A percentile compares a stretch with the other conserved stretches of the same genome.
Conservation (phyloP, 2,797 vertebrate species). For the Manis pentadactyla region DNA sequence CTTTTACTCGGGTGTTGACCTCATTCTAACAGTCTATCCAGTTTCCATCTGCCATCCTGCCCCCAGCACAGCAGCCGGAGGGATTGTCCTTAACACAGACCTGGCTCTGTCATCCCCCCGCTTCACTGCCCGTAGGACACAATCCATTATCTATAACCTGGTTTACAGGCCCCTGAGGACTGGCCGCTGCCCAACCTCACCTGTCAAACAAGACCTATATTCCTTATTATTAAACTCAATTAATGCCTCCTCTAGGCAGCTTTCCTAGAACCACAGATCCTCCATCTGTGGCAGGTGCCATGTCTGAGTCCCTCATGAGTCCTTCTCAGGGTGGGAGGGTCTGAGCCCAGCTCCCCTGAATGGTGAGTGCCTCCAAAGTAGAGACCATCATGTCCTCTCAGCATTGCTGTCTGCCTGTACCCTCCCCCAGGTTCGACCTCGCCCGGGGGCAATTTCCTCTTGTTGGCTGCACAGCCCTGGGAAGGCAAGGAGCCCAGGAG, state of each 20-base stretch:
- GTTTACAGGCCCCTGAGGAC: neutral
- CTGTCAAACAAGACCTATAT: neutral
- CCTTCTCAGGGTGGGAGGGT: neutral
- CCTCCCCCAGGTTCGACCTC: neutral
- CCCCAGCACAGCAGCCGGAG: neutral
- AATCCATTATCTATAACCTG: neutral
- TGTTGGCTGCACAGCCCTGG: neutral
- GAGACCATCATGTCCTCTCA: neutral
- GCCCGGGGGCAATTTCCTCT: neutral
- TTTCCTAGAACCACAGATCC: neutral
- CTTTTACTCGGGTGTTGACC: neutral
- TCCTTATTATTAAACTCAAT: neutral
- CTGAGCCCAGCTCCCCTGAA: neutral
- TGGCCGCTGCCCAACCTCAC: neutral
- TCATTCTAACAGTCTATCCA: neutral
- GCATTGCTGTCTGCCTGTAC: neutral
- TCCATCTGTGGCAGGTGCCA: neutral
- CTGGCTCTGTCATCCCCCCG: neutral
- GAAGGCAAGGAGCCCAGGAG: neutral
- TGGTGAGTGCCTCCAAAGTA: neutral
- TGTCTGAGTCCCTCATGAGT: neutral
- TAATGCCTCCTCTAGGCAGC: neutral
- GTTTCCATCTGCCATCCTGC: neutral
- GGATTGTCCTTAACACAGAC: neutral
- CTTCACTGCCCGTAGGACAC: neutral